Conservation (phyloP, 2,113 vertebrate genomes). For the Pao palembangensis region DNA sequence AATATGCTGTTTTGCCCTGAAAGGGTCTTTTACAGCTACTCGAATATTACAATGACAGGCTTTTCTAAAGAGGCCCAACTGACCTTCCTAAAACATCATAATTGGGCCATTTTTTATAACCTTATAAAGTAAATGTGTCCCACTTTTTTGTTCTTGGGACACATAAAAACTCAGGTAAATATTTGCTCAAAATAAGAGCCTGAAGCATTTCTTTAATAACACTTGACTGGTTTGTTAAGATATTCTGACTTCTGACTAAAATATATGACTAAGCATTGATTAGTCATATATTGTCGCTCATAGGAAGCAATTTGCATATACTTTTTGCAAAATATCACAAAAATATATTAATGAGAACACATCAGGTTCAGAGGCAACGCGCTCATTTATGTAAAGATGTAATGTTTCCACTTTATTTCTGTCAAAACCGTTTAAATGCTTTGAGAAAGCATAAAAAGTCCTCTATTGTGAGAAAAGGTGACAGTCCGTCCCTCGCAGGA, state of each 20-base stretch:
- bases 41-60: background rate
- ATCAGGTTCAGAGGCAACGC: no score
- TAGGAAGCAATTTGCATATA: no score
- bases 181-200: no score
- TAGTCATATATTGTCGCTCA: no score
- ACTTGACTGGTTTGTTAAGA: background rate
- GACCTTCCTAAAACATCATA: background rate
- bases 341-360: no score
- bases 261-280: no score
- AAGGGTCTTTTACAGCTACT: background rate
- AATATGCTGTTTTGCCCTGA: background rate
- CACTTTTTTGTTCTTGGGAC: background rate
- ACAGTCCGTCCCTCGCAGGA: conserved; percentile 40
- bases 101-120: background rate
- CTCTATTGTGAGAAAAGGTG: background rate
- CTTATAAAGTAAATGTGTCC: background rate
- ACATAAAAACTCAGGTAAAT: no score
- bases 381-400: no score
- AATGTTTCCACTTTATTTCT: no score
- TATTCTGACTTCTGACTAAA: no score
- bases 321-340: no score
- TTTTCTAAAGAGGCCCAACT: background rate
- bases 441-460: background rate
- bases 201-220: no score
- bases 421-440: background rate